Base-by-base conservation (phyloP, 2,888 invertebrate species). In the Spodoptera littoralis region DNA sequence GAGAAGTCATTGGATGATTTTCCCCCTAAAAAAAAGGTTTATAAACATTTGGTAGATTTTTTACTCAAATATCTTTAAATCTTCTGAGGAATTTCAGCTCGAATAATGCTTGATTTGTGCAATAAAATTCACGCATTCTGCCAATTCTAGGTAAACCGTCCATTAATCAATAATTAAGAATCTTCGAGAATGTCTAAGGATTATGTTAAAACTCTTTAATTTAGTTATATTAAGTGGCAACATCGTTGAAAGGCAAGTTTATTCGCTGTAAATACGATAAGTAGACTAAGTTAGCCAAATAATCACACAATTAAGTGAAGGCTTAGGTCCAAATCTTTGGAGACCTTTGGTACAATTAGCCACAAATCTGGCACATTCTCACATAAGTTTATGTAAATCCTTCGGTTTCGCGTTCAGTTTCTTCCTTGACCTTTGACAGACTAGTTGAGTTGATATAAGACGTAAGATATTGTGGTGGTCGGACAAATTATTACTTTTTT, bases 301-400 rank as follows among this genome's bases (percentile, higher is more conserved):
- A 88, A 89, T 88, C 89, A 86, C 79, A 84, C 88, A 88, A 87
- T 88, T 88, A 86, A 84, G 84, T 84, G 84, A 87, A 83, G 84
- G 87, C 81, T 88, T 87, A 83, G 51, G 77, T 43, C 76, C 79
- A 79, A 85, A 77, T 79, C 84, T 83, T 85, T 81, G 77, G 80
- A 79, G 78, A 81, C 80, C 78, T 76, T 75, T 74, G 65, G 44
- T 50, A 36, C 52, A 41, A 62, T 47, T 18, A 65, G 48, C 55
- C 46, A 45, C 64, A 58, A 64, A 50, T 54, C 67, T 18, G 12
- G 9, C 13, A 12, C 24, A 51, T 50, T 54, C 41, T 41, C 45
- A 49, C 52, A 18, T 18, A 53, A 54, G 45, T 50, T 53, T 50
- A 36, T 36, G 36, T 36, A 36, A 36, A 9, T 36, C 9, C 36